Evolutionary conservation across 2,113 vertebrate genomes (phyloP).

Genomic region (Onychorhynchus coronatus): DNA sequence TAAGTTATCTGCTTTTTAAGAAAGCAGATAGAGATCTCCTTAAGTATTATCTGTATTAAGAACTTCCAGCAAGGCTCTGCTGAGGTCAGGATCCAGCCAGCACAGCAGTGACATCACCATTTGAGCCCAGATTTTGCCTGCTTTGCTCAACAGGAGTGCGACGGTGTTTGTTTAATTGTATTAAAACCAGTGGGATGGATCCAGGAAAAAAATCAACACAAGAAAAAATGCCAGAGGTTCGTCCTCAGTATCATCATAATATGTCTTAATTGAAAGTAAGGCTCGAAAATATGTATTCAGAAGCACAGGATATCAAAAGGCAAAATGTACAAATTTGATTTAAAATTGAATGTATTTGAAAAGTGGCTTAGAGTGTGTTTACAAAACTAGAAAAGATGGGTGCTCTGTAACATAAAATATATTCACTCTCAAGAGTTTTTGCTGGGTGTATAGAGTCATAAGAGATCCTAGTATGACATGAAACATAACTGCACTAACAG

Average conservation of each 20-base stretch:
- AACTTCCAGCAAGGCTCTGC: background rate
- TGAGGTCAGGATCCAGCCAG: slow-evolving; percentile 3
- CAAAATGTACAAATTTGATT: background rate
- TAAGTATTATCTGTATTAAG: slow-evolving; percentile 4
- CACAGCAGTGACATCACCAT: background rate
- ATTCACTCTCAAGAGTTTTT: background rate
- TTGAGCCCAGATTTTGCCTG: background rate
- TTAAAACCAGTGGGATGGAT: background rate
- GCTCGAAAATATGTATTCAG: background rate
- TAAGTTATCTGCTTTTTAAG: background rate
- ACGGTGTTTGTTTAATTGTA: background rate
- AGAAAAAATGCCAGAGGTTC: background rate
- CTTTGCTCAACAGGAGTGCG: background rate
- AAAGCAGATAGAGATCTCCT: slow-evolving; percentile 5
- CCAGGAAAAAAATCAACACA: background rate
- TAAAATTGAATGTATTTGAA: background rate
- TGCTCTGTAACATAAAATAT: background rate
- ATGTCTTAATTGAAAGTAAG: background rate
- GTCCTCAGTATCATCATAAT: background rate
- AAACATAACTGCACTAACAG: background rate
- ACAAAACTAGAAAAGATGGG: background rate
- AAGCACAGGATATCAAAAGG: background rate
- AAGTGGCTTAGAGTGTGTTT: background rate
- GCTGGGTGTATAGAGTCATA: background rate
- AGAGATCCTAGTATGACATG: background rate